Evolutionary conservation across 2,797 vertebrate genomes (phyloP).

Genomic region (Esox lucius): DNA sequence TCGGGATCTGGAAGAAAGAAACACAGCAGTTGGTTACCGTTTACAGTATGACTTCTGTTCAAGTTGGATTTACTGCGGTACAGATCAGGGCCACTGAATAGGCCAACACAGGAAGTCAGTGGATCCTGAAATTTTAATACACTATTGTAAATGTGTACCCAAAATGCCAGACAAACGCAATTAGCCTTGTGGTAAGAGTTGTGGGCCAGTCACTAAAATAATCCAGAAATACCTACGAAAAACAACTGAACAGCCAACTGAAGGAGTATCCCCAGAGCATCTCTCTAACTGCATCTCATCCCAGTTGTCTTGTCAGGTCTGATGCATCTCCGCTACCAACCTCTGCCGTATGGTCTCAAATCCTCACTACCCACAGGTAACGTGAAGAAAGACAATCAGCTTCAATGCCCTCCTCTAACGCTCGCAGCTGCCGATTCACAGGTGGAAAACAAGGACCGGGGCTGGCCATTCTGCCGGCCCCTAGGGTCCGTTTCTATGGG

Average conservation of each 20-base stretch:
- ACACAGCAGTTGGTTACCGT: neutral
- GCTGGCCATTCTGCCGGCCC: conserved; percentile 30
- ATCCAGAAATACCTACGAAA: conserved; percentile 77
- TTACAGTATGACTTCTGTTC: neutral
- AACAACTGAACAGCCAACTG: conserved; percentile 82
- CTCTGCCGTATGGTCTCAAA: conserved; percentile 2
- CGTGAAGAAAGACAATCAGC: conserved; percentile 1
- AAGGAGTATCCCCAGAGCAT: conserved; percentile 82
- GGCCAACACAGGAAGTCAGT: neutral
- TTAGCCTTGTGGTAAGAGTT: neutral
- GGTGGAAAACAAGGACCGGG: conserved; percentile 71
- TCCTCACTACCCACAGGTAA: neutral
- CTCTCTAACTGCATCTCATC: conserved; percentile 50
- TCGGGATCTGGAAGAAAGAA: conserved; percentile 74
- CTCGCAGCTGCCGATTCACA: conserved; percentile 13
- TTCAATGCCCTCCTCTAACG: conserved; percentile 2
- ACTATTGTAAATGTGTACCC: neutral
- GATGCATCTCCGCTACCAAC: conserved; percentile 16
- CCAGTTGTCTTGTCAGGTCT: conserved; percentile 29
- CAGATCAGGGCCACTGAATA: neutral
- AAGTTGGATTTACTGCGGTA: neutral
- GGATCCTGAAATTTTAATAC: neutral
- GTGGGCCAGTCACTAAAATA: neutral
- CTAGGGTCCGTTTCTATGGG: conserved; percentile 76
- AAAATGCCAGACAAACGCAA: neutral